These are phyloP conservation scores for Erannis defoliaria DNA, from an alignment of 2,888 invertebrate genomes.

Conservation along the genomic window DNA sequence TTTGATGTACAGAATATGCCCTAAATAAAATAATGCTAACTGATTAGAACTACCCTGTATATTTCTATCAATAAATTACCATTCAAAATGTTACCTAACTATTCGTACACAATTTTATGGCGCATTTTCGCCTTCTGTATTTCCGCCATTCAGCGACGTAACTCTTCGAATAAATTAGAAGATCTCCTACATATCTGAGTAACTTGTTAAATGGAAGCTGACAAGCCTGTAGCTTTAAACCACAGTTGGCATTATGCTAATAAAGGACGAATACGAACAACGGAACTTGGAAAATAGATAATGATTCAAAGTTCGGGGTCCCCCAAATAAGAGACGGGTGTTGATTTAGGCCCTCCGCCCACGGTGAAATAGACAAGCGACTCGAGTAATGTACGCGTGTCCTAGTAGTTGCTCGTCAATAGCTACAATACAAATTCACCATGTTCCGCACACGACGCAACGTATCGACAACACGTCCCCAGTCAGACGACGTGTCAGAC, in stretches of 20 bases:
- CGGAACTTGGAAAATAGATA: conserved; percentile 34
- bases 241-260: conserved; percentile 36
- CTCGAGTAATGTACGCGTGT: too few species aligned
- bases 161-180: conserved; percentile 27
- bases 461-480: too few species aligned
- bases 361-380: too few species aligned
- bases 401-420: too few species aligned
- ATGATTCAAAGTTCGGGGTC: conserved; percentile 25
- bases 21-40: too few species aligned
- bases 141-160: conserved; percentile 13
- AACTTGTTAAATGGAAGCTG: conserved; percentile 16
- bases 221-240: conserved; percentile 19
- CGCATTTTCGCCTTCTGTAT: conserved; percentile 3
- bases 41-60: too few species aligned
- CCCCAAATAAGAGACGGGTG: conserved; percentile 15
- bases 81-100: neutral
- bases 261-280: conserved; percentile 31
- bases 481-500: too few species aligned
- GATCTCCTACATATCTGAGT: conserved; percentile 15
- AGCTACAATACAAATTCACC: too few species aligned
- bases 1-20: too few species aligned
- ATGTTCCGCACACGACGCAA: too few species aligned
- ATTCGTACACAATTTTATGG: neutral
- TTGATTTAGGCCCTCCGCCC: too few species aligned
- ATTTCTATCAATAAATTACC: neutral